Evolutionary conservation across 2,888 invertebrate genomes (phyloP).

Genomic region (Polietes domitor): DNA sequence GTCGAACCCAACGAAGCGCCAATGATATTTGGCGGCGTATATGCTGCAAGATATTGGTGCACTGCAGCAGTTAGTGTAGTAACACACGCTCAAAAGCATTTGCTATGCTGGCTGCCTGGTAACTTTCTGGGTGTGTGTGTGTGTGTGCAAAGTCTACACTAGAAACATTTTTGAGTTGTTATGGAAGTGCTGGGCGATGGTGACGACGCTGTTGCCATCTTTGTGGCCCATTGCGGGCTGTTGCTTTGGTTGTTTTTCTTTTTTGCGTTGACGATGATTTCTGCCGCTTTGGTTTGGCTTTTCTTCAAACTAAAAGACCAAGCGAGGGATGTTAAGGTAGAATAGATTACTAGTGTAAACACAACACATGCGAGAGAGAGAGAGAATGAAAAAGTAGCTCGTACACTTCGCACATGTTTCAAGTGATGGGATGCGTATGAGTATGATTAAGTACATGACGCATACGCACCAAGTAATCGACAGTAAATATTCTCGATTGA

Average conservation of each 20-base stretch:
- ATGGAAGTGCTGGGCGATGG: background rate
- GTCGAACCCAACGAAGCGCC: background rate
- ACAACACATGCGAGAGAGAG: too few relatives aligned
- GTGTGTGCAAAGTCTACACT: background rate
- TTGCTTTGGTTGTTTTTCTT: too few relatives aligned
- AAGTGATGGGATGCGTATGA: too few relatives aligned
- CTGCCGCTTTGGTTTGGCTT: background rate
- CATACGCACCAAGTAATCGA: too few relatives aligned
- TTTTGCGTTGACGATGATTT: background rate
- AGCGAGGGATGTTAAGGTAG: background rate
- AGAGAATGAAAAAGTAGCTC: too few relatives aligned
- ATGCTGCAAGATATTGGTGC: background rate
- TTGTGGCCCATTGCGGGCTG: background rate
- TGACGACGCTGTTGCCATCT: background rate
- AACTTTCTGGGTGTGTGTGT: background rate
- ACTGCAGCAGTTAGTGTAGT: slow-evolving; percentile 13
- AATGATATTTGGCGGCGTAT: slow-evolving; percentile 19
- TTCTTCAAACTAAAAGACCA: background rate
- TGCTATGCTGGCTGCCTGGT: background rate
- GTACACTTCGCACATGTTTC: too few relatives aligned
- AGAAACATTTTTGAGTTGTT: background rate
- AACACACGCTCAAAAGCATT: slow-evolving; percentile 7
- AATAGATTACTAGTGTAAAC: too few relatives aligned
- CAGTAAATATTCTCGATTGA: too few relatives aligned
- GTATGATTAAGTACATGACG: too few relatives aligned